These are phyloP conservation scores for Emydoidea blandingii DNA, from an alignment of 2,797 vertebrate genomes.

Conservation along the genomic window DNA sequence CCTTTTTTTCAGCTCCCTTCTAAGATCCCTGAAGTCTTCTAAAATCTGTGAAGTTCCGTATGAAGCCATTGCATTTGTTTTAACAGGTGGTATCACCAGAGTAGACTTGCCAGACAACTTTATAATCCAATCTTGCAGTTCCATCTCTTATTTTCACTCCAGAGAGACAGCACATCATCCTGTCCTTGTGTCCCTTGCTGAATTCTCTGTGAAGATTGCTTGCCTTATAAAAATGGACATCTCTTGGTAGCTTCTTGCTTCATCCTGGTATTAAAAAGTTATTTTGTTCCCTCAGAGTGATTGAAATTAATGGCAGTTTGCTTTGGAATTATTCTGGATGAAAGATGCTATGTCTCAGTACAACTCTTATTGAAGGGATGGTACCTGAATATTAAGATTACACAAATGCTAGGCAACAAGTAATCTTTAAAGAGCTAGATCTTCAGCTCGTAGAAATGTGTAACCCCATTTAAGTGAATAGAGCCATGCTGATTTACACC, in stretches of 20 bases:
- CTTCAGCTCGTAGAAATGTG: neutral
- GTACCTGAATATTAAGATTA: neutral
- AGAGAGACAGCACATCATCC: neutral
- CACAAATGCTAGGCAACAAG: neutral
- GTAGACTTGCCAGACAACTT: too few species aligned
- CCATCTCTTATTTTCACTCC: neutral
- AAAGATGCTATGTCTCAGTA: neutral
- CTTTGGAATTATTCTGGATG: neutral
- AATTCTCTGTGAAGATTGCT: neutral
- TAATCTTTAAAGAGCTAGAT: neutral
- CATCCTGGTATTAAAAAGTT: neutral
- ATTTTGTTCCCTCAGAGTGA: neutral
- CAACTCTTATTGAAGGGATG: neutral
- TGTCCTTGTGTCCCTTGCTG: neutral
- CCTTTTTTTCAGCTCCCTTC: neutral
- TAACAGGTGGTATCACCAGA: too few species aligned
- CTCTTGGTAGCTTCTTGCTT: neutral
- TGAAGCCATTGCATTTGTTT: neutral
- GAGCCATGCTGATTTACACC: neutral
- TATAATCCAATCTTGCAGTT: neutral
- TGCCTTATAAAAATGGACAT: neutral
- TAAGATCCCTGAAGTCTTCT: neutral
- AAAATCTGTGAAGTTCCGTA: neutral
- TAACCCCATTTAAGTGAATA: accelerated
- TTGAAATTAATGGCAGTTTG: neutral